Base-by-base conservation (phyloP, 2,888 invertebrate genomes). In the Oeneis ivallda region DNA sequence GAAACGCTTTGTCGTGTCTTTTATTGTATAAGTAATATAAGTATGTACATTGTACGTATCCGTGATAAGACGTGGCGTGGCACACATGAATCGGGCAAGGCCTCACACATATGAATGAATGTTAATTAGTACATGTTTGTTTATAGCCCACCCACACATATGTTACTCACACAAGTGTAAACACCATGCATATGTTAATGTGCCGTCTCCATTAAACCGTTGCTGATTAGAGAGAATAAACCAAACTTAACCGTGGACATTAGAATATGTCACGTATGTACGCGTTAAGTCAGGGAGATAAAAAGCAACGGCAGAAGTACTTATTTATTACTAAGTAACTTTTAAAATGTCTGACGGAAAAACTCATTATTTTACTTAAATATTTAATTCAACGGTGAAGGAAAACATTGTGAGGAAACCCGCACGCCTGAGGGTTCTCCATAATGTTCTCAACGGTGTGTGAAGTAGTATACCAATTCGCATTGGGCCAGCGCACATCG, bases 51-150 rank as follows among this genome's bases (percentile, higher is more conserved):
- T n/a, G n/a, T 26, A 81, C 78, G 84, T 80, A 83, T 76, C 74
- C 76, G 79, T 76, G 84, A 86, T 87, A 87, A 86, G 83, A 80
- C 75, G 76, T 73, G 76, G 77, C 80, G 76, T 73, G 76, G 77
- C 80, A 80, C 79, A 83, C 82, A 83, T 78, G 78, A 78, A 80
- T 79, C 79, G 74, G 73, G 77, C 82, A 78, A 84, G 87, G 83
- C 83, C 87, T 85, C 82, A 84, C 86, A 86, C 86, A 85, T 79
- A 76, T 83, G 87, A 88, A 88, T 88, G 85, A 81, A 86, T 83
- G 89, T 84, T 89, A 88, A 89, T 89, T 88, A 89, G 84, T 87
- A 76, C 75, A 82, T 83, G 84, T 86, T 87, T 86, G 86, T 88
- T 85, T 86, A 76, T 83, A 84, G 82, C 83, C 83, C 83, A 82